These are phyloP conservation scores for Piscicola geometra DNA, from an alignment of 2,888 invertebrate genomes.

Conservation along the genomic window DNA sequence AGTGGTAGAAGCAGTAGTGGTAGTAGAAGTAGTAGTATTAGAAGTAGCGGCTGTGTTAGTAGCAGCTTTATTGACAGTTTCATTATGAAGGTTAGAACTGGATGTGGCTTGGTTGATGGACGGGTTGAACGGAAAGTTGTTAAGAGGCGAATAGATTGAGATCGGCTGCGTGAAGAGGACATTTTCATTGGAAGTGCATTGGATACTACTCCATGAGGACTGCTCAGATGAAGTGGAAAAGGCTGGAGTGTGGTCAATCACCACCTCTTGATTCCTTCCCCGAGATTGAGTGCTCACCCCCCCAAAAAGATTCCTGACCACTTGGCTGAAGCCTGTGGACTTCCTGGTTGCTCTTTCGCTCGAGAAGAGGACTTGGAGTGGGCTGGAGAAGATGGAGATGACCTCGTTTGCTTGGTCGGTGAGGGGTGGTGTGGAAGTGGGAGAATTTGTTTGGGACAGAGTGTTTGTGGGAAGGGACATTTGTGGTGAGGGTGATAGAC, in stretches of 20 bases:
- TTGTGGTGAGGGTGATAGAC: too few species aligned
- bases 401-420: too few species aligned
- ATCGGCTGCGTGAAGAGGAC: neutral
- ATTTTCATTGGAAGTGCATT: neutral
- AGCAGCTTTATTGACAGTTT: neutral
- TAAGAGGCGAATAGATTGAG: neutral
- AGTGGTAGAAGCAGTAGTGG: neutral
- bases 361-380: neutral
- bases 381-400: neutral
- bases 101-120: too few species aligned
- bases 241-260: too few species aligned
- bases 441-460: neutral
- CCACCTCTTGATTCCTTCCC: too few species aligned
- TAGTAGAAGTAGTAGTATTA: conserved; percentile 1
- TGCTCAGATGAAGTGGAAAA: too few species aligned
- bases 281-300: too few species aligned
- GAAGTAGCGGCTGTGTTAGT: neutral
- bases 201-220: too few species aligned
- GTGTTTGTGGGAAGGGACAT: too few species aligned
- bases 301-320: too few species aligned
- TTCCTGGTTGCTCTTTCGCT: neutral
- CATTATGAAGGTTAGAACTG: neutral
- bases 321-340: neutral
- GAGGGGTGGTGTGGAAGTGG: too few species aligned
- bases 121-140: neutral